Conservation (phyloP, 2,113 vertebrate species). For the Dromiciops gliroides region DNA sequence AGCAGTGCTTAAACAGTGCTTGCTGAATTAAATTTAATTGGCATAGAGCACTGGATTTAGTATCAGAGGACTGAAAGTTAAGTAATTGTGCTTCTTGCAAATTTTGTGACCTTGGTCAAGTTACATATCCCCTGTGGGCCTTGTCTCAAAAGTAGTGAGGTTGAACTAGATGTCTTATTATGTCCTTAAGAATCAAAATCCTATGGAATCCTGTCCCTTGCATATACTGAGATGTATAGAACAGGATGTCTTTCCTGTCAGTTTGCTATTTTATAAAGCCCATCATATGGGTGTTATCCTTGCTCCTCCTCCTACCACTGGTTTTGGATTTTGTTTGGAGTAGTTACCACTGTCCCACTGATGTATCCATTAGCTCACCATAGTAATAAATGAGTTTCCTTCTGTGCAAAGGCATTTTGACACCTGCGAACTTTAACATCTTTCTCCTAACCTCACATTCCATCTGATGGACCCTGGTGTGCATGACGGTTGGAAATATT, state of each 20-base stretch:
- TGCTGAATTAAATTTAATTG: neutral
- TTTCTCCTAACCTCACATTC: conserved; percentile 59
- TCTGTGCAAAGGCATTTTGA: conserved; percentile 41
- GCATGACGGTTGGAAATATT: conserved; percentile 61
- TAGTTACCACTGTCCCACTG: neutral
- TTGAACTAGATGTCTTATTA: neutral
- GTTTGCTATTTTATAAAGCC: neutral
- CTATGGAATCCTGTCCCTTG: neutral
- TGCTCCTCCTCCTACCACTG: neutral
- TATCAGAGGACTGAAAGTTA: neutral
- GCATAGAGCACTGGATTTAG: neutral
- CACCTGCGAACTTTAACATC: conserved; percentile 48
- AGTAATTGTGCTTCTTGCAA: neutral
- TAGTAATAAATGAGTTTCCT: neutral
- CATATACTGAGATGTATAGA: neutral
- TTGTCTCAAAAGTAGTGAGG: neutral
- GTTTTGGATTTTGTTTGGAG: neutral
- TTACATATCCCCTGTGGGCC: neutral
- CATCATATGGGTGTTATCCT: neutral
- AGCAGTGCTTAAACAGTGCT: neutral
- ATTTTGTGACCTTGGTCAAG: neutral
- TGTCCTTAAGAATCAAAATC: neutral
- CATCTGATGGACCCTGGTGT: conserved; percentile 51
- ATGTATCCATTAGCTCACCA: neutral
- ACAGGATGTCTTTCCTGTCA: neutral